phyloP scores from a whole-genome alignment of 2,888 invertebrate species.

The Eristalinus aeneus region DNA sequence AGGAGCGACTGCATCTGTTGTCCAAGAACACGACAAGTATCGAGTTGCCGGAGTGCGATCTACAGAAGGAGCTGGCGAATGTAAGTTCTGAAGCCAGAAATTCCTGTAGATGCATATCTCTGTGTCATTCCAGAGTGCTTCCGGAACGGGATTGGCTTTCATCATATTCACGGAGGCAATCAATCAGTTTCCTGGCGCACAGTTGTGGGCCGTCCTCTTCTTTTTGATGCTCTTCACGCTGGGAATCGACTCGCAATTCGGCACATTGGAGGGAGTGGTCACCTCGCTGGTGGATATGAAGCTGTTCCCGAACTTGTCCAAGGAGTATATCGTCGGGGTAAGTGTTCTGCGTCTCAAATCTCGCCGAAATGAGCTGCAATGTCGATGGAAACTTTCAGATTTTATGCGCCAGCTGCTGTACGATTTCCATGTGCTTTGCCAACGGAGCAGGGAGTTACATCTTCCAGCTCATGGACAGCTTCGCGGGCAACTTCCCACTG shows the following conservation, averaged over 20 bases:
- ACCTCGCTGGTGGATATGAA: constrained; percentile 98
- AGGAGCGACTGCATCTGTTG: constrained; percentile 81
- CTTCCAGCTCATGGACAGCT: constrained; percentile 95
- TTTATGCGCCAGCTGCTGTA: constrained; percentile 90
- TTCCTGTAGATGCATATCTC: neutral
- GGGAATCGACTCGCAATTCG: constrained; percentile 98
- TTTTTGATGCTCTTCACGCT: constrained; percentile 98
- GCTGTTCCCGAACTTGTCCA: constrained; percentile 93
- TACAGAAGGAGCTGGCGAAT: constrained; percentile 93
- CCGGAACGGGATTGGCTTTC: constrained; percentile 97
- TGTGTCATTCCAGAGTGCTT: constrained; percentile 87
- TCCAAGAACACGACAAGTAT: constrained; percentile 84
- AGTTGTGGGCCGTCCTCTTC: constrained; percentile 97
- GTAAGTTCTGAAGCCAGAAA: constrained; percentile 82
- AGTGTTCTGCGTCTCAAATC: constrained; percentile 23
- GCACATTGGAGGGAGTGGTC: constrained; percentile 96
- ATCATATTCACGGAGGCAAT: constrained; percentile 99
- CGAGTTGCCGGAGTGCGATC: constrained; percentile 88
- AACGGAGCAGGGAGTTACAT: constrained; percentile 97
- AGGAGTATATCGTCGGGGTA: constrained; percentile 92
- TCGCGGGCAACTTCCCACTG: constrained; percentile 95
- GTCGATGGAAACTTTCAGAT: constrained; percentile 72
- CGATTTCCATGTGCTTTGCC: constrained; percentile 94
- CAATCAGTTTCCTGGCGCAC: constrained; percentile 97
- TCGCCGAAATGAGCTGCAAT: neutral